Percentiles rank a stretch among this genome's conserved stretches.
phyloP scores from a whole-genome alignment of 2,888 invertebrate genomes.

The Calliopum simillimum region DNA sequence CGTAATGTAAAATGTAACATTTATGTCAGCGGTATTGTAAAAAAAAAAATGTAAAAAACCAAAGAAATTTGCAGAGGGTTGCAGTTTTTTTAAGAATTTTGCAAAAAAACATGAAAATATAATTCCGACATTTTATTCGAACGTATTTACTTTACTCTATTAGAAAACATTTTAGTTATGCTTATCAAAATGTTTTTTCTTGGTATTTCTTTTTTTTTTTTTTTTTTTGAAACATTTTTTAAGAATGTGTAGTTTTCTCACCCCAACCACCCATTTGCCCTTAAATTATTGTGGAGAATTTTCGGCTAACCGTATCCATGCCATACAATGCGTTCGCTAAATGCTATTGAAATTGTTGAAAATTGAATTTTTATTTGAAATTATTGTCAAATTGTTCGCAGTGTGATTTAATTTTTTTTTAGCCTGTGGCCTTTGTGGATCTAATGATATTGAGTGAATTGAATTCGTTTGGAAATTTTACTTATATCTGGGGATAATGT shows the following conservation, averaged over 20 bases:
- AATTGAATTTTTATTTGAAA: conserved; percentile 31
- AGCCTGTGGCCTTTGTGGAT: conserved; percentile 26
- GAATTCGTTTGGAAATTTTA: conserved; percentile 8
- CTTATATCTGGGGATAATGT: not conserved
- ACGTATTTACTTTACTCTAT: conserved; percentile 12
- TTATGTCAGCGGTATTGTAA: conserved; percentile 23
- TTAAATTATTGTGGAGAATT: conserved; percentile 7
- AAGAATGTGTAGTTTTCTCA: not conserved
- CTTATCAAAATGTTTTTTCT: conserved; percentile 14
- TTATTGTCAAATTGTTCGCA: conserved; percentile 32
- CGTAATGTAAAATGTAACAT: conserved; percentile 23
- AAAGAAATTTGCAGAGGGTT: conserved; percentile 16
- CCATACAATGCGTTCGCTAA: not conserved
- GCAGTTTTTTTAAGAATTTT: not conserved
- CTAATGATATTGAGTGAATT: conserved; percentile 15
- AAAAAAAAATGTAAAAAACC: conserved; percentile 4
- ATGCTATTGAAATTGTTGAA: conserved; percentile 20
- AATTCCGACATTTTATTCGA: conserved; percentile 10
- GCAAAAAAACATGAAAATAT: not conserved
- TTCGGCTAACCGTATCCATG: not conserved
- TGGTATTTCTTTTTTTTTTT: not conserved
- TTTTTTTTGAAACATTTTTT: not conserved
- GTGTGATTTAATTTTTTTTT: conserved; percentile 31
- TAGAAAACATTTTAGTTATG: conserved; percentile 19
- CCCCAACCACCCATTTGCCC: not conserved